Conservation (phyloP, 1,140 invertebrate genomes). For the Apolygus lucorum region DNA sequence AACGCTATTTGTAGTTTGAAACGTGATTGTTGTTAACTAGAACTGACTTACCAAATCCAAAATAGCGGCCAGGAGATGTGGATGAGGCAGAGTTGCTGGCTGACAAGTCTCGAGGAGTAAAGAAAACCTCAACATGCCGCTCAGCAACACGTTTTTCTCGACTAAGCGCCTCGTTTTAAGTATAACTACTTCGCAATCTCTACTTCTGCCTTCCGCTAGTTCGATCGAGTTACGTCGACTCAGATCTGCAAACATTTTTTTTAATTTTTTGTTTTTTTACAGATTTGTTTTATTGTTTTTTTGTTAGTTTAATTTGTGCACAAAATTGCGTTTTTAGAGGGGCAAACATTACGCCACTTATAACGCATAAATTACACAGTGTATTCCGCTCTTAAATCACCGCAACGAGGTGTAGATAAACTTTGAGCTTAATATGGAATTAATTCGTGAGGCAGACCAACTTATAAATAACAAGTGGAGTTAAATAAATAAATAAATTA, state of each 20-base stretch:
- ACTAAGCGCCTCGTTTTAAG: constrained; percentile 76
- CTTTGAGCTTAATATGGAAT: background rate
- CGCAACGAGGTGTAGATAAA: too few species aligned
- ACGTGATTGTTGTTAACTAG: background rate
- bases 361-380: too few species aligned
- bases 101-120: constrained; percentile 90
- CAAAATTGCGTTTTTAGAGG: too few species aligned
- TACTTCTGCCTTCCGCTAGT: constrained; percentile 56
- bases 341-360: too few species aligned
- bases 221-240: constrained; percentile 75
- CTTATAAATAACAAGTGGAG: too few species aligned
- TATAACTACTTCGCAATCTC: constrained; percentile 77
- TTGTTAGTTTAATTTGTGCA: too few species aligned
- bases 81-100: constrained; percentile 90
- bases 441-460: background rate
- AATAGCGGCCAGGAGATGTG: constrained; percentile 87
- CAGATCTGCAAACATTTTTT: constrained; percentile 56
- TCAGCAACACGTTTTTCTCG: constrained; percentile 57
- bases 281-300: too few species aligned
- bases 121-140: constrained; percentile 73
- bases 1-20: background rate
- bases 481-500: constrained; percentile 29
- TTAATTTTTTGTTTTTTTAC: too few species aligned
- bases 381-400: too few species aligned
- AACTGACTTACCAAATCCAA: constrained; percentile 73